Conservation (phyloP, 2,888 invertebrate genomes). For the Chrysolina americana region DNA sequence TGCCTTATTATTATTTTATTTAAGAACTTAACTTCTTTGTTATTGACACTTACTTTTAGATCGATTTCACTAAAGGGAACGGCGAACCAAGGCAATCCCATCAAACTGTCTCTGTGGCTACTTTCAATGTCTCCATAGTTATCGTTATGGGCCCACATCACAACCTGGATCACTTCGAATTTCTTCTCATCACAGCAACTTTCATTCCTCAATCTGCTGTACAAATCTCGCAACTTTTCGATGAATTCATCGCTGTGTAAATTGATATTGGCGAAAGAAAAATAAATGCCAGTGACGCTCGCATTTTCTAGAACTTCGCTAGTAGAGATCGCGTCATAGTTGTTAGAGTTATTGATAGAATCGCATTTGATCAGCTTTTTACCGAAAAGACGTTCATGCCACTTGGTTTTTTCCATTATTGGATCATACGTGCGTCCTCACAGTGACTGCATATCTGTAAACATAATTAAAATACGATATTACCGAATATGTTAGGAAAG, state of each 20-base stretch:
- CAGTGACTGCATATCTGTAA: slow-evolving; percentile 16
- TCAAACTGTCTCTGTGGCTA: slow-evolving; percentile 75
- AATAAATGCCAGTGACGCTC: slow-evolving; percentile 77
- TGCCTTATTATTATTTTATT: too few species aligned
- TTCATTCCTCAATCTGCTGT: slow-evolving; percentile 67
- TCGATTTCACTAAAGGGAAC: slow-evolving; percentile 81
- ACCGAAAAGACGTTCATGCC: slow-evolving; percentile 77
- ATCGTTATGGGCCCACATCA: slow-evolving; percentile 78
- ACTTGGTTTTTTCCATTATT: slow-evolving; percentile 67
- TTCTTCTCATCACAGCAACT: slow-evolving; percentile 63
- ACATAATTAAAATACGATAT: slow-evolving; percentile 5
- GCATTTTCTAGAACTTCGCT: slow-evolving; percentile 71
- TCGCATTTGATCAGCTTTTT: slow-evolving; percentile 73
- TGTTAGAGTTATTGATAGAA: slow-evolving; percentile 66
- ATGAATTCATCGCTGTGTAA: slow-evolving; percentile 80
- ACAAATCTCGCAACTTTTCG: slow-evolving; percentile 75
- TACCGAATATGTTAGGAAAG: background rate
- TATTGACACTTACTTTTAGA: slow-evolving; percentile 73
- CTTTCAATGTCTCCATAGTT: slow-evolving; percentile 78
- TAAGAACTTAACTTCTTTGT: too few species aligned
- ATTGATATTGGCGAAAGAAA: slow-evolving; percentile 81
- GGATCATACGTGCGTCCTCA: background rate
- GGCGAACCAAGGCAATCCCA: slow-evolving; percentile 80
- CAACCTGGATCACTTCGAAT: slow-evolving; percentile 79
- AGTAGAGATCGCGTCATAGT: slow-evolving; percentile 70